These are phyloP conservation scores for Apis dorsata DNA, from an alignment of 1,140 invertebrate species.

Conservation along the genomic window DNA sequence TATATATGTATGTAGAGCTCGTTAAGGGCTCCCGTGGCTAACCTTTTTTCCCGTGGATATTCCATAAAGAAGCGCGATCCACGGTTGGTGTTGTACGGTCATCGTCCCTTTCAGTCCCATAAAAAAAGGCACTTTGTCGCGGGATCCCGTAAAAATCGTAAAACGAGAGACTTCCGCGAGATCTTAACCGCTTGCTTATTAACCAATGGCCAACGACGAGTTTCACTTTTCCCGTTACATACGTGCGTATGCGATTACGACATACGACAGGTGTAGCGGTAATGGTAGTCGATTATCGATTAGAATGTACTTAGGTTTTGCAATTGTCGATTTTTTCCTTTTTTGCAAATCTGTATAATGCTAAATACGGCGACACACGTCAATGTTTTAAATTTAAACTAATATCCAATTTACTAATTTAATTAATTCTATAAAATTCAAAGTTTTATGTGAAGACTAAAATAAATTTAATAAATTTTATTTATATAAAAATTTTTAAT, in stretches of 20 bases:
- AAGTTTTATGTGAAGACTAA: too few relatives aligned
- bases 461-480: too few relatives aligned
- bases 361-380: background rate
- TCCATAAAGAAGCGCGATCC: conserved; percentile 40
- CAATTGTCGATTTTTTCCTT: background rate
- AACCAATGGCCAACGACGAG: background rate
- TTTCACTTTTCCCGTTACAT: background rate
- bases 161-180: conserved; percentile 13
- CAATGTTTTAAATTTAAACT: background rate
- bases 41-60: conserved; percentile 37
- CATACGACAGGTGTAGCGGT: too few relatives aligned
- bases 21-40: conserved; percentile 47
- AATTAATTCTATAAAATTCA: too few relatives aligned
- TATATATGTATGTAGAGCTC: conserved; percentile 29
- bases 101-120: background rate
- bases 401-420: too few relatives aligned
- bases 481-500: too few relatives aligned
- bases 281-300: conserved; percentile 7
- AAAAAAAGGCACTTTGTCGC: background rate
- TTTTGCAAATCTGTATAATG: too few relatives aligned
- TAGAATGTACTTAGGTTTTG: background rate
- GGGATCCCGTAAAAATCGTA: conserved; percentile 30
- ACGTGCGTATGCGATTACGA: background rate
- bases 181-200: background rate
- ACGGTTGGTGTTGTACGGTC: background rate